Conservation (phyloP, 2,113 vertebrate species). For the Hoplias malabaricus region DNA sequence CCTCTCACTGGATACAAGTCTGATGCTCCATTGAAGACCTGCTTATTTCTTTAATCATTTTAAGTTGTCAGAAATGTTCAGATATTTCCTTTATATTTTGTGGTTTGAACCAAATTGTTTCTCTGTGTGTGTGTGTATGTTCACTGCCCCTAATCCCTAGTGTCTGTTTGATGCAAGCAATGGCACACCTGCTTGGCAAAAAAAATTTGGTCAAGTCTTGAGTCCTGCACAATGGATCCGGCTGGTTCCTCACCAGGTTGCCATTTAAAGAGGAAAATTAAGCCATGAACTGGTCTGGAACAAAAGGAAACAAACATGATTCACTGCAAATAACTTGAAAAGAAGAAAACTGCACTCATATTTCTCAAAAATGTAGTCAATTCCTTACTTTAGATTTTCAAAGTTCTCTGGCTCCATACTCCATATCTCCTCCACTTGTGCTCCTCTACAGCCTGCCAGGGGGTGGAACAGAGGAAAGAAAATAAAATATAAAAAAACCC, state of each 20-base stretch:
- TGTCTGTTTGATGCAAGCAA: too few relatives aligned
- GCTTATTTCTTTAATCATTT: too few relatives aligned
- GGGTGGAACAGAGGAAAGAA: conserved; percentile 14
- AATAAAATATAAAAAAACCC: too few relatives aligned
- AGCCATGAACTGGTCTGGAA: conserved; percentile 93
- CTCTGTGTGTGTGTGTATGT: too few relatives aligned
- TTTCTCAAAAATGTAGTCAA: background rate
- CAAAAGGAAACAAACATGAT: conserved; percentile 30
- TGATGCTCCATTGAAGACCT: too few relatives aligned
- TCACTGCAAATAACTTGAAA: background rate
- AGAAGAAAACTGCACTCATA: background rate
- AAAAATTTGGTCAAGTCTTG: conserved; percentile 94
- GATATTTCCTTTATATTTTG: too few relatives aligned
- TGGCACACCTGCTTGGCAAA: conserved; percentile 97
- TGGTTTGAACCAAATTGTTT: too few relatives aligned
- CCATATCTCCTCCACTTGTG: conserved; percentile 99
- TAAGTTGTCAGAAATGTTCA: too few relatives aligned
- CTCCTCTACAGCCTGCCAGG: conserved; percentile 90
- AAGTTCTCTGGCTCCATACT: conserved; percentile 98
- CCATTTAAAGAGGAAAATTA: conserved; percentile 99
- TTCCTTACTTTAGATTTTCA: conserved; percentile 90
- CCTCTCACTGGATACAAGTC: too few relatives aligned
- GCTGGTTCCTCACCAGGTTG: conserved; percentile 98
- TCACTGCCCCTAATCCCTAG: too few relatives aligned
- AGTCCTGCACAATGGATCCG: conserved; percentile 96